Percentiles rank a stretch among this genome's conserved stretches.
phyloP scores from a whole-genome alignment of 2,888 invertebrate genomes.

The Nephrocerus scutellatus region DNA sequence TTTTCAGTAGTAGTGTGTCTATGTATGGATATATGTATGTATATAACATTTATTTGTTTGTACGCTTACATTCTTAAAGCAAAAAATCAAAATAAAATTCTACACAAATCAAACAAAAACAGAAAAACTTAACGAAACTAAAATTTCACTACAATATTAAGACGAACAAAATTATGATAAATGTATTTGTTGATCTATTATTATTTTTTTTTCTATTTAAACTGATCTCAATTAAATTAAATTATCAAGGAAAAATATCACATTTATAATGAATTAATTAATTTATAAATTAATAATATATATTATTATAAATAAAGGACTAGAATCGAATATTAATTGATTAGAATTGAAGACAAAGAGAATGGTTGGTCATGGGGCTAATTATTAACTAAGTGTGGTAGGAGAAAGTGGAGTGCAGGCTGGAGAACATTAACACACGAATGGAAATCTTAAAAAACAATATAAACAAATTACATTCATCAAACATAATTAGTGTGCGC shows the following conservation, averaged over 20 bases:
- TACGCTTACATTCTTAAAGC: conserved; percentile 20
- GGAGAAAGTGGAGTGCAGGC: no score
- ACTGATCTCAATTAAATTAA: conserved; percentile 19
- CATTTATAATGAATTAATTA: conserved; percentile 22
- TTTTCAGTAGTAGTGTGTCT: no score
- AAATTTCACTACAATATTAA: conserved; percentile 11
- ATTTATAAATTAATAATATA: conserved; percentile 13
- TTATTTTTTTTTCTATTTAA: conserved; percentile 12
- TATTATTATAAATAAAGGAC: conserved; percentile 14
- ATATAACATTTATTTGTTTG: no score
- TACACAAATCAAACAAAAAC: conserved; percentile 4
- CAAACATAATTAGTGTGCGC: no score
- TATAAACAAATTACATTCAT: no score
- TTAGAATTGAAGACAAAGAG: no score
- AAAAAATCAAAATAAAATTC: conserved; percentile 8
- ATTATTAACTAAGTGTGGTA: no score
- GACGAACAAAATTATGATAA: conserved; percentile 5
- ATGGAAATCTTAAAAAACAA: no score
- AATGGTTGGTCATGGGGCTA: no score
- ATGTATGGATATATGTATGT: no score
- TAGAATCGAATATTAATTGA: no score
- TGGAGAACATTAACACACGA: no score
- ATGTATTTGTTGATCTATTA: conserved; percentile 10
- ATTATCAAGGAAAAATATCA: conserved; percentile 21
- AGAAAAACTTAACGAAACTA: conserved; percentile 2